Evolutionary conservation across 2,797 vertebrate species (phyloP).

Genomic region (Thaleichthys pacificus): DNA sequence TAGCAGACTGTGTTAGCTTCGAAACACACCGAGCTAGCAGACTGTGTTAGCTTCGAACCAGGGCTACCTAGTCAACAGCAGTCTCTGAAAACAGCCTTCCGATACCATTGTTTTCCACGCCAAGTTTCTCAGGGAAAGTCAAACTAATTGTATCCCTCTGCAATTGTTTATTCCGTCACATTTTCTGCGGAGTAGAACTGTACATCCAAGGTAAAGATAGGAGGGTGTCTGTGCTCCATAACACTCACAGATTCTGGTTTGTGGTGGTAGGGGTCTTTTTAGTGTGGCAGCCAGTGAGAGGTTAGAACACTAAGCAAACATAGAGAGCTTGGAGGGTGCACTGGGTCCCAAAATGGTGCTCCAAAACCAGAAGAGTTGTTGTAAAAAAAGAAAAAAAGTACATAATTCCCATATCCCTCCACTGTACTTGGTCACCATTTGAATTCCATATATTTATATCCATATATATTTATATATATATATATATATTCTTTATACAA

Average conservation of each 20-base stretch:
- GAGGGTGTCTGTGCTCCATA: constrained; percentile 16
- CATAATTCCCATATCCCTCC: constrained; percentile 70
- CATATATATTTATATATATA: constrained; percentile 73
- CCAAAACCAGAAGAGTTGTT: constrained; percentile 51
- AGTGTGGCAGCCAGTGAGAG: not conserved
- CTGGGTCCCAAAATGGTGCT: constrained; percentile 28
- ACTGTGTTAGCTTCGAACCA: constrained; percentile 31
- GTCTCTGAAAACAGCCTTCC: constrained; percentile 14
- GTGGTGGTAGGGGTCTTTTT: constrained; percentile 6
- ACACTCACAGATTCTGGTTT: constrained; percentile 14
- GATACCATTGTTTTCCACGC: constrained; percentile 17
- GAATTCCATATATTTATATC: constrained; percentile 81
- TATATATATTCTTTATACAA: constrained; percentile 81
- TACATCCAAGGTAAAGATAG: constrained; percentile 37
- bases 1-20: constrained; percentile 34
- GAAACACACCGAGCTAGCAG: constrained; percentile 39
- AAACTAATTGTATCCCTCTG: constrained; percentile 20
- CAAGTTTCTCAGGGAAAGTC: not conserved
- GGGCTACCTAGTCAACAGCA: constrained; percentile 8
- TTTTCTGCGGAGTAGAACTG: constrained; percentile 3
- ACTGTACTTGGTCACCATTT: constrained; percentile 74
- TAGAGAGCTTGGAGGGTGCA: not conserved
- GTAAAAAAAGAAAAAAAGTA: constrained; percentile 54
- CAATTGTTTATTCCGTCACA: not conserved
- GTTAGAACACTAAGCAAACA: constrained; percentile 9